phyloP scores from a whole-genome alignment of 2,888 invertebrate species.

The Apamea sordens region DNA sequence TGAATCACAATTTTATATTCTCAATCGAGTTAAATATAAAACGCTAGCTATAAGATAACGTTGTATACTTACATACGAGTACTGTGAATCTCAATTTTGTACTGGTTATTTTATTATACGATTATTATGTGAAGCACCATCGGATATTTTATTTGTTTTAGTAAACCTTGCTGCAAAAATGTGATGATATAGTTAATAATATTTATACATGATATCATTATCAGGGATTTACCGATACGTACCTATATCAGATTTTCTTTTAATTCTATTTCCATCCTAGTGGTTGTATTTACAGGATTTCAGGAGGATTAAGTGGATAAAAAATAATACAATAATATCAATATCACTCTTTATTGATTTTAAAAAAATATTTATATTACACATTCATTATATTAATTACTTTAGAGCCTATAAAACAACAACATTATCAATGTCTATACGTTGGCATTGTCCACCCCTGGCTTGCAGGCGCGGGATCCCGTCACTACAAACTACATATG shows the following conservation, averaged over 20 bases:
- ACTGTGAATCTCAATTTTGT: constrained; percentile 67
- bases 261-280: not conserved
- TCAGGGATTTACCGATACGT: not conserved
- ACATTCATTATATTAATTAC: constrained; percentile 85
- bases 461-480: constrained; percentile 65
- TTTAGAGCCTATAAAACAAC: constrained; percentile 86
- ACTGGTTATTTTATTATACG: constrained; percentile 64
- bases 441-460: constrained; percentile 72
- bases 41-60: constrained; percentile 44
- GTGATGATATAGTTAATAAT: not conserved
- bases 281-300: not conserved
- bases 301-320: constrained; percentile 11
- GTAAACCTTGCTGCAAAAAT: not conserved
- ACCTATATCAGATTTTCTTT: not conserved
- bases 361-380: constrained; percentile 90
- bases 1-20: constrained; percentile 53
- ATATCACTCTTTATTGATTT: constrained; percentile 90
- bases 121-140: constrained; percentile 54
- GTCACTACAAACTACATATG: constrained; percentile 74
- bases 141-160: constrained; percentile 37
- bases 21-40: constrained; percentile 8
- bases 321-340: constrained; percentile 75
- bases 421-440: constrained; percentile 80
- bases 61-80: constrained; percentile 42
- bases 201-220: not conserved